Percentiles rank a stretch among this genome's conserved stretches.
These are phyloP conservation scores for Pogonognathellus flavescens DNA, from an alignment of 1,140 invertebrate genomes.

Conservation along the genomic window DNA sequence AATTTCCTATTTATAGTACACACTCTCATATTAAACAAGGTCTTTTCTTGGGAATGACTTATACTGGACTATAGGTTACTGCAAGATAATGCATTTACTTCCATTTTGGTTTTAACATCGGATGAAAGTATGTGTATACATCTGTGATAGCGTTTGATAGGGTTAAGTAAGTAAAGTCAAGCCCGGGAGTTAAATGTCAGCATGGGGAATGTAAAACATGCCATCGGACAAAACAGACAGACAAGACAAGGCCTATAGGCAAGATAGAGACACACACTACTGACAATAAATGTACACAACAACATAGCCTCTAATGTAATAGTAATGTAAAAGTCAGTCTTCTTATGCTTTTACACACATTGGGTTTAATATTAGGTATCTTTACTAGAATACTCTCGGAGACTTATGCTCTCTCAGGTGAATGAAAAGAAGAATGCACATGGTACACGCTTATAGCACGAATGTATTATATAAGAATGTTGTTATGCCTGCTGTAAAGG, in stretches of 20 bases:
- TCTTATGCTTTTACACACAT: not conserved
- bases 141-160: not conserved
- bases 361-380: not conserved
- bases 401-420: conserved; percentile 43
- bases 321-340: no score
- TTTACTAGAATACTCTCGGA: conserved; percentile 6
- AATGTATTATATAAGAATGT: no score
- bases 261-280: not conserved
- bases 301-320: not conserved
- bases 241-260: conserved; percentile 40
- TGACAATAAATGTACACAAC: conserved; percentile 28
- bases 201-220: conserved; percentile 21
- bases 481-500: no score
- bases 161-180: conserved; percentile 16
- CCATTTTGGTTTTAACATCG: no score
- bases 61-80: no score
- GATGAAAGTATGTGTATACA: no score
- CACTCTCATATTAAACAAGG: no score
- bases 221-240: not conserved
- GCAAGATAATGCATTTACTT: no score
- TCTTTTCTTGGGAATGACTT: no score
- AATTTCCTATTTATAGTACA: no score
- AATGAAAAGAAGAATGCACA: conserved; percentile 53
- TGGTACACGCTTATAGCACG: conserved; percentile 9
- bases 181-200: conserved; percentile 29